These are phyloP conservation scores for Lepidostoma basale DNA, from an alignment of 1,140 invertebrate genomes.

Conservation along the genomic window DNA sequence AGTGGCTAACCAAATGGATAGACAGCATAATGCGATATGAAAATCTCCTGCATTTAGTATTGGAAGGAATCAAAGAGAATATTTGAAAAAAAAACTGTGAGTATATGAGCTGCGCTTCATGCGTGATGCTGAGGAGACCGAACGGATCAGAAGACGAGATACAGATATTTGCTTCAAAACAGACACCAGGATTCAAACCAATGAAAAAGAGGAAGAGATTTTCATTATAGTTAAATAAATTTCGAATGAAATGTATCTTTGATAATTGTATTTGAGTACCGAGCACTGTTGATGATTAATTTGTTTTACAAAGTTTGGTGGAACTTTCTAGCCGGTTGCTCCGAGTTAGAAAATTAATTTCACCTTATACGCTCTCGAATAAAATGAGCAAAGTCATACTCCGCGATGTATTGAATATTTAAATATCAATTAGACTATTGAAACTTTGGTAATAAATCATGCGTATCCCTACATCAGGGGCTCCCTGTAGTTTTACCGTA, in stretches of 20 bases:
- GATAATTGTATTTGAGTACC: constrained; percentile 3
- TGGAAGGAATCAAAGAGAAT: too few relatives aligned
- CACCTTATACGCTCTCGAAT: not conserved
- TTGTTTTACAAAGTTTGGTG: constrained; percentile 12
- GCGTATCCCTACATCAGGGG: not conserved
- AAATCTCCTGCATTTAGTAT: too few relatives aligned
- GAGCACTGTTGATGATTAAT: constrained; percentile 10
- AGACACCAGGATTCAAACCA: too few relatives aligned
- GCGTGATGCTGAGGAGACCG: too few relatives aligned
- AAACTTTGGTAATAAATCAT: constrained; percentile 42
- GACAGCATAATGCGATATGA: too few relatives aligned
- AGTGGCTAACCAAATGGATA: too few relatives aligned
- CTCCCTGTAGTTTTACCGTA: not conserved
- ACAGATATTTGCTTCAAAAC: too few relatives aligned
- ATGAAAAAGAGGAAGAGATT: too few relatives aligned
- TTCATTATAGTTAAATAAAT: too few relatives aligned
- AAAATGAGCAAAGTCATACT: not conserved
- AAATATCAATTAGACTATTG: constrained; percentile 40
- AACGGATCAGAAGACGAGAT: too few relatives aligned
- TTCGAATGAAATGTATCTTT: not conserved
- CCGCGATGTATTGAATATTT: constrained; percentile 36
- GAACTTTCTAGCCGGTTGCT: not conserved
- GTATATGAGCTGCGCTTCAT: too few relatives aligned
- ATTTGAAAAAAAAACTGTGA: too few relatives aligned
- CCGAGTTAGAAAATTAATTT: constrained; percentile 25